These are phyloP conservation scores for Folsomia candida DNA, from an alignment of 2,888 invertebrate species.

Conservation along the genomic window DNA sequence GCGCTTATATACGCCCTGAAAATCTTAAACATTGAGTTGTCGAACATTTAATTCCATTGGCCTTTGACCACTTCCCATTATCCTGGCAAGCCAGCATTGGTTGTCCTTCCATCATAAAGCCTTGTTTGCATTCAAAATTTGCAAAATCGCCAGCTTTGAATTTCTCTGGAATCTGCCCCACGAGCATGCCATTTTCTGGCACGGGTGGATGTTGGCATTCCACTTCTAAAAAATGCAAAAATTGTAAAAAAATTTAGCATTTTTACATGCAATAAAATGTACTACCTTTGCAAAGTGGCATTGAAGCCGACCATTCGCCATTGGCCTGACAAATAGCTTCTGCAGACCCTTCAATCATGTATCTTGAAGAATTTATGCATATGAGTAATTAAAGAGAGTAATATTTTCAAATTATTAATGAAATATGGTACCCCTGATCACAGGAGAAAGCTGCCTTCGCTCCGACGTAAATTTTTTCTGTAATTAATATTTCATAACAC, in stretches of 20 bases:
- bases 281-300: slow-evolving; percentile 71
- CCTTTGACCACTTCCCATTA: slow-evolving; percentile 73
- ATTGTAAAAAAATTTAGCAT: not conserved
- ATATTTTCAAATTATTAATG: too few relatives aligned
- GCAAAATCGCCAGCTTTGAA: slow-evolving; percentile 82
- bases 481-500: too few relatives aligned
- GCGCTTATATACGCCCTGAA: slow-evolving; percentile 54
- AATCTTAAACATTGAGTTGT: slow-evolving; percentile 82
- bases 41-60: too few relatives aligned
- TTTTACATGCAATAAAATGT: not conserved
- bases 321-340: slow-evolving; percentile 38
- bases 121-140: slow-evolving; percentile 82
- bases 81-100: slow-evolving; percentile 86
- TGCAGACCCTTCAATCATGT: slow-evolving; percentile 67
- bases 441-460: slow-evolving; percentile 78
- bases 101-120: slow-evolving; percentile 84
- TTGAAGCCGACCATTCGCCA: slow-evolving; percentile 76
- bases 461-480: slow-evolving; percentile 76
- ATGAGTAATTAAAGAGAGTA: too few relatives aligned
- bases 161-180: slow-evolving; percentile 65
- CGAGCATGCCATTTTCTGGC: slow-evolving; percentile 74
- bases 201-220: slow-evolving; percentile 72
- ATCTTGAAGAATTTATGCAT: too few relatives aligned
- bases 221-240: slow-evolving; percentile 62
- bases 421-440: too few relatives aligned